phyloP scores from a whole-genome alignment of 2,113 vertebrate genomes.

The Cebus imitator region DNA sequence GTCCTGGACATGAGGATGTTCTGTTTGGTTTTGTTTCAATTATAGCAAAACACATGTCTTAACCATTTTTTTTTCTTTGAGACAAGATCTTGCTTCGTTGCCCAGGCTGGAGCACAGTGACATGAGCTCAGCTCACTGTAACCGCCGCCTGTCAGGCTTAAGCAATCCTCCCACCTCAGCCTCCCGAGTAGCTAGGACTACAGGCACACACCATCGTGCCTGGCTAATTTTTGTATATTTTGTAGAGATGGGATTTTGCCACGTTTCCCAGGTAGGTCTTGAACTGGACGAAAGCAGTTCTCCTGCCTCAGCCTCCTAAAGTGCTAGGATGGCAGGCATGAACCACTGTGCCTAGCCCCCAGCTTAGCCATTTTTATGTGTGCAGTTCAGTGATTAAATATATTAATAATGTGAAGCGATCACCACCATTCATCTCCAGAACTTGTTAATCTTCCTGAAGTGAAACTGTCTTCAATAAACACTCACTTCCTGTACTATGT shows the following conservation, averaged over 20 bases:
- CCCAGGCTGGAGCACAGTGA: neutral
- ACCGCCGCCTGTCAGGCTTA: neutral
- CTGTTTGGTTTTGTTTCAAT: too few relatives aligned
- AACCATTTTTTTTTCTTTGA: neutral
- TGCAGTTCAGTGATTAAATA: neutral
- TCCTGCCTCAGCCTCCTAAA: neutral
- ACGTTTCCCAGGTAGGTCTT: neutral
- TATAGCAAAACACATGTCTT: too few relatives aligned
- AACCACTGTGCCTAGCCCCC: neutral
- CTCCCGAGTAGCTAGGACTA: neutral
- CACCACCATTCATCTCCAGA: neutral
- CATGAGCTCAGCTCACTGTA: neutral
- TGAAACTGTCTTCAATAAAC: neutral
- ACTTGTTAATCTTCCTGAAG: neutral
- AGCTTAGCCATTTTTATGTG: neutral
- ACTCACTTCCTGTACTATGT: neutral
- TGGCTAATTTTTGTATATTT: neutral
- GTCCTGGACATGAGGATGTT: too few relatives aligned
- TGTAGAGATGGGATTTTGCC: neutral
- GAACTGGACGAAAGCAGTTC: neutral
- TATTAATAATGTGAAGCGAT: neutral
- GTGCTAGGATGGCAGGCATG: too few relatives aligned
- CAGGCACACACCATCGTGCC: rapidly evolving
- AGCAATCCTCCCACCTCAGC: neutral
- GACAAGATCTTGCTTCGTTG: neutral